Evolutionary conservation across 1,140 invertebrate species (phyloP).

Genomic region (Aphelinus atriplicis): DNA sequence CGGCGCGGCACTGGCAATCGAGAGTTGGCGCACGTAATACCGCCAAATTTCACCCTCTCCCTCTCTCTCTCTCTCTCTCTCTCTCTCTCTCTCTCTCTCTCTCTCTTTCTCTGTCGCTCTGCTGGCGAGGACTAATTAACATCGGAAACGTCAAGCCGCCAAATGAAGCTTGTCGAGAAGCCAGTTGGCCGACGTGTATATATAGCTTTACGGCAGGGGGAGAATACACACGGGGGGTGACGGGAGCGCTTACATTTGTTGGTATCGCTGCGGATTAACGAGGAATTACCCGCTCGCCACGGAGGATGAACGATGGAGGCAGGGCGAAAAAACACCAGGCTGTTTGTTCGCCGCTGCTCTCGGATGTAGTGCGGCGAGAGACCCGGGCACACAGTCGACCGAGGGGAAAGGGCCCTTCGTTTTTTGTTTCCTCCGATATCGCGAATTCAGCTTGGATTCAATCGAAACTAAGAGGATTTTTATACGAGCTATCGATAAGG

Average conservation of each 20-base stretch:
- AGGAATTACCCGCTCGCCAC: constrained; percentile 7
- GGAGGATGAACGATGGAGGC: neutral
- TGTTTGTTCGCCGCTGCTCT: too few relatives aligned
- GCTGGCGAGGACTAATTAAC: constrained; percentile 15
- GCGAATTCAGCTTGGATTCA: neutral
- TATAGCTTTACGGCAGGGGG: neutral
- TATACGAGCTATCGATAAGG: neutral
- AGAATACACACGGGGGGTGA: constrained; percentile 14
- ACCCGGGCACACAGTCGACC: neutral
- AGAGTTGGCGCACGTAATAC: neutral
- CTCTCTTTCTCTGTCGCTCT: neutral
- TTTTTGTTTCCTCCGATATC: neutral
- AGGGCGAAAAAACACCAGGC: neutral
- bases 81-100: too few relatives aligned
- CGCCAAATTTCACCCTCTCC: neutral
- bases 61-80: too few relatives aligned
- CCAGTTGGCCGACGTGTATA: neutral
- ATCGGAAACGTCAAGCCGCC: constrained; percentile 7
- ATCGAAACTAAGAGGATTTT: constrained; percentile 18
- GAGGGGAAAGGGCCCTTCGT: neutral
- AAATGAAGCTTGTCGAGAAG: constrained; percentile 29
- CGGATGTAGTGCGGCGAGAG: neutral
- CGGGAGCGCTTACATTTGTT: constrained; percentile 28
- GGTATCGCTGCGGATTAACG: constrained; percentile 31
- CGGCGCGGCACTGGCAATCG: neutral